Conservation (phyloP, 2,797 vertebrate species). For the Hydrocynus forskahlii region DNA sequence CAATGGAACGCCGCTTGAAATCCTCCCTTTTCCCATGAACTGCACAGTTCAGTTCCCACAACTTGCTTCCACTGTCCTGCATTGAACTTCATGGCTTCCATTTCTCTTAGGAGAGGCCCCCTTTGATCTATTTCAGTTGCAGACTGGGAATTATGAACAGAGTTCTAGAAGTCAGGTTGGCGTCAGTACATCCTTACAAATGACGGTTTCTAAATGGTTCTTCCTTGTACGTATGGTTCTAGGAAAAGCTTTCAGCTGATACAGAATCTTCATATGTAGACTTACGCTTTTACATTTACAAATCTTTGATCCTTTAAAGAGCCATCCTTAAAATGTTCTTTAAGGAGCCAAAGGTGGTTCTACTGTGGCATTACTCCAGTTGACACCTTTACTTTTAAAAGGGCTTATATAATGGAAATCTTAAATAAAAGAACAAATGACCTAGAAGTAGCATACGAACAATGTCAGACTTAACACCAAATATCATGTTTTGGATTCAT, state of each 20-base stretch:
- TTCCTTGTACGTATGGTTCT: background rate
- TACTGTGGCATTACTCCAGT: background rate
- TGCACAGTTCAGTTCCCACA: conserved; percentile 54
- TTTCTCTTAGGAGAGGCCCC: conserved; percentile 18
- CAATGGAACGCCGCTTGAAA: conserved; percentile 51
- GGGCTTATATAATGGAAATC: no score
- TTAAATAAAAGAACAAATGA: no score
- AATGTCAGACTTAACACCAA: no score
- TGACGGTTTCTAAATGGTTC: background rate
- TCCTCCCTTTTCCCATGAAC: conserved; percentile 53
- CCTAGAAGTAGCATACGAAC: no score
- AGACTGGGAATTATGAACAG: conserved; percentile 1
- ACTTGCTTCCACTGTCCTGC: conserved; percentile 29
- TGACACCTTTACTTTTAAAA: no score
- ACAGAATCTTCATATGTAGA: background rate
- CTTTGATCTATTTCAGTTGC: conserved; percentile 26
- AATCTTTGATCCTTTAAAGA: background rate
- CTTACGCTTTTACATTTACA: no score
- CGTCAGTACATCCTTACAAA: background rate
- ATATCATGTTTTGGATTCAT: background rate
- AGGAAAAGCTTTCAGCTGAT: background rate
- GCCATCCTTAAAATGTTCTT: background rate
- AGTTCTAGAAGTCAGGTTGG: background rate
- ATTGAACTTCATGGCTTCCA: conserved; percentile 34
- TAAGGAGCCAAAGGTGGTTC: background rate